These are phyloP conservation scores for Cotesia vestalis DNA, from an alignment of 1,140 invertebrate species.

Conservation along the genomic window DNA sequence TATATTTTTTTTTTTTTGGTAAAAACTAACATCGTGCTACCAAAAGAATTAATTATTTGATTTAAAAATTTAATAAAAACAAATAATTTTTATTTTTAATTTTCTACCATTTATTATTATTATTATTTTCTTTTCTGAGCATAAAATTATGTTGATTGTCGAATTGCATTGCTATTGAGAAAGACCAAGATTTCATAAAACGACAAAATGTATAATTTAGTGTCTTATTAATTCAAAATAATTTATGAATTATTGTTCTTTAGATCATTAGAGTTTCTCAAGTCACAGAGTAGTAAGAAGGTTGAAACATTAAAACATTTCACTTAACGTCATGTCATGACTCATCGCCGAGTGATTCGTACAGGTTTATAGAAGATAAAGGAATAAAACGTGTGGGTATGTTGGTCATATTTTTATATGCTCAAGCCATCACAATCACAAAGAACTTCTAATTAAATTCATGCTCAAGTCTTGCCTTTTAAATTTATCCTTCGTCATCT, in stretches of 20 bases:
- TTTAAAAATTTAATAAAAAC: no score
- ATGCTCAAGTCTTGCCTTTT: slow-evolving; percentile 2
- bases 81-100: no score
- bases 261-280: not conserved
- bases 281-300: slow-evolving; percentile 11
- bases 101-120: no score
- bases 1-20: not conserved
- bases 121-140: no score
- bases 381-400: slow-evolving; percentile 1
- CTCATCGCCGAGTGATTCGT: slow-evolving; percentile 9
- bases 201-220: no score
- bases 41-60: no score
- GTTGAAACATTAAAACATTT: slow-evolving; percentile 16
- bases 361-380: not conserved
- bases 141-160: no score
- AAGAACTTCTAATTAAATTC: slow-evolving; percentile 37
- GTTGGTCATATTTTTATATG: slow-evolving; percentile 2
- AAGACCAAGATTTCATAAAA: no score
- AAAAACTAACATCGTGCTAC: not conserved
- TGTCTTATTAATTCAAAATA: no score
- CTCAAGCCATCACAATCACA: slow-evolving; percentile 22
- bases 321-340: slow-evolving; percentile 22
- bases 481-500: slow-evolving; percentile 11
- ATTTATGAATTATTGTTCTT: not conserved
- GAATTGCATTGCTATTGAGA: no score